Evolutionary conservation across 53 echinoderm and acorn worm genomes (phyloP).

Genomic region (Crossaster papposus): DNA sequence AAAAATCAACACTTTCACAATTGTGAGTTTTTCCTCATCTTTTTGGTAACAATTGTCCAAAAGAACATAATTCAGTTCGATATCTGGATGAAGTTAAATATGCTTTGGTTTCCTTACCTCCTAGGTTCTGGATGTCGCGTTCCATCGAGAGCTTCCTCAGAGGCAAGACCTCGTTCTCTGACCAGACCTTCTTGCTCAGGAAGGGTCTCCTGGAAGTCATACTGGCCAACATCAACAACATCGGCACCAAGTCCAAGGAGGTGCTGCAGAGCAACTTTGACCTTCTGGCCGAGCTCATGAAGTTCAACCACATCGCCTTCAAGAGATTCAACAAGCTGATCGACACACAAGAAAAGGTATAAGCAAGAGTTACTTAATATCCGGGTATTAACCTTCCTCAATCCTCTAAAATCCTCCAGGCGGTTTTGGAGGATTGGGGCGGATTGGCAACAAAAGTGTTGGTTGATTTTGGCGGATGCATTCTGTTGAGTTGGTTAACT

Average conservation of each 20-base stretch:
- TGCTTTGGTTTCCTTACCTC: background rate
- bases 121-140: constrained; percentile 93
- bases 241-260: constrained; percentile 91
- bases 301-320: constrained; percentile 95
- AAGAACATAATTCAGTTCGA: no score
- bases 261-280: constrained; percentile 99
- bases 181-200: constrained; percentile 93
- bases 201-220: constrained; percentile 74
- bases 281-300: constrained; percentile 96
- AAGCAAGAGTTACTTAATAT: background rate
- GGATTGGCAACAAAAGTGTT: no score
- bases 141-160: constrained; percentile 95
- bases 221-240: constrained; percentile 50
- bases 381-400: no score
- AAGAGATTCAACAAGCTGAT: constrained; percentile 92
- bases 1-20: no score
- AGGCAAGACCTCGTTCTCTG: constrained; percentile 96
- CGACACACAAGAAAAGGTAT: constrained; percentile 78
- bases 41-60: no score
- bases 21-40: no score
- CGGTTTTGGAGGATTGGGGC: no score
- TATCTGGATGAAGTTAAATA: no score
- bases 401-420: no score
- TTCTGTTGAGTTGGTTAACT: no score
- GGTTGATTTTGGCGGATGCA: no score